phyloP scores from a whole-genome alignment of 2,888 invertebrate genomes.

The Alsophila aescularia region DNA sequence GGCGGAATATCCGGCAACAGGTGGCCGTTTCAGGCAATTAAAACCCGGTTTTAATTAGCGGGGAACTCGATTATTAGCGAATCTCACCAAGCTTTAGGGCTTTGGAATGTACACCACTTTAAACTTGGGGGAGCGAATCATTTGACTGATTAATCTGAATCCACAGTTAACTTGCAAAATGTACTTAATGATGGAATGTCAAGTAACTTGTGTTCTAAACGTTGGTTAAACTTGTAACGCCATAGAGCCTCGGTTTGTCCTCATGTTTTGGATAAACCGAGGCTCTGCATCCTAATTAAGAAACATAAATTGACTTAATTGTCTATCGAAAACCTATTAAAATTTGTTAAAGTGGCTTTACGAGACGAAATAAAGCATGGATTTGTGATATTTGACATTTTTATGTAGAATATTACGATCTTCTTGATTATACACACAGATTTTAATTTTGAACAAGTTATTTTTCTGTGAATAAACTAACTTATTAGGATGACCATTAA shows the following conservation, averaged over 20 bases:
- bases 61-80: slow-evolving; percentile 81
- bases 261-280: not conserved
- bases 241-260: too few relatives aligned
- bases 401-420: slow-evolving; percentile 40
- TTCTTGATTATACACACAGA: slow-evolving; percentile 31
- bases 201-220: too few relatives aligned
- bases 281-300: slow-evolving; percentile 23
- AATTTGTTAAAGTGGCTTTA: slow-evolving; percentile 42
- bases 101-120: slow-evolving; percentile 73
- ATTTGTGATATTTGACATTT: slow-evolving; percentile 37
- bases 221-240: too few relatives aligned
- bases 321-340: slow-evolving; percentile 40
- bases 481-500: not conserved
- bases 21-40: slow-evolving; percentile 81
- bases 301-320: slow-evolving; percentile 30
- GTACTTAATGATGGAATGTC: too few relatives aligned
- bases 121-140: slow-evolving; percentile 56
- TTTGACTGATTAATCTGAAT: slow-evolving; percentile 21
- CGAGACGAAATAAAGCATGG: slow-evolving; percentile 31
- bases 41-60: slow-evolving; percentile 82
- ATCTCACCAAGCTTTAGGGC: slow-evolving; percentile 70
- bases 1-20: slow-evolving; percentile 70
- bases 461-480: too few relatives aligned
- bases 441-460: slow-evolving; percentile 16
- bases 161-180: not conserved